A percentile compares a stretch with the other conserved stretches of the same genome.
Evolutionary conservation across 2,888 invertebrate species (phyloP).

Genomic region (Seira musarum): DNA sequence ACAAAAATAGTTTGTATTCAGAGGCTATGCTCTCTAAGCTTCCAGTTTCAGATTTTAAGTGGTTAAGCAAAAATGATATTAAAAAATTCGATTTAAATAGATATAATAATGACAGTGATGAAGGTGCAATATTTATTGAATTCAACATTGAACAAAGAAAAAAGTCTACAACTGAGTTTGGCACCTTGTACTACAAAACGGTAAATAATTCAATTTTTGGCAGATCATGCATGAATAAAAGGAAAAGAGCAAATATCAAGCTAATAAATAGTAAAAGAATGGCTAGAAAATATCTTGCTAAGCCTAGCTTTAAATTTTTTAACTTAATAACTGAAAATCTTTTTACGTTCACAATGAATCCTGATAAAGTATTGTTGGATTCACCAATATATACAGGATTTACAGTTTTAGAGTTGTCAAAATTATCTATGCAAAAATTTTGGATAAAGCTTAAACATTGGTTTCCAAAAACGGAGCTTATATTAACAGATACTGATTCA

Average conservation of each 20-base stretch:
- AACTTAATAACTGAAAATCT: slow-evolving; percentile 19
- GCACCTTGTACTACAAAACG: not conserved
- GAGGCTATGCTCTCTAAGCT: not conserved
- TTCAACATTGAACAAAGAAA: slow-evolving; percentile 21
- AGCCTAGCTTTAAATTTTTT: slow-evolving; percentile 37
- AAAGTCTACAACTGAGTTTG: slow-evolving; percentile 27
- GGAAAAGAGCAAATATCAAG: not conserved
- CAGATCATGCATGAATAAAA: not conserved
- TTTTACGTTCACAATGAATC: slow-evolving; percentile 8
- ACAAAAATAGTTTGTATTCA: too few relatives aligned
- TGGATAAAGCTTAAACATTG: slow-evolving; percentile 39
- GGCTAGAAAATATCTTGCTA: not conserved
- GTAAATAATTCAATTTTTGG: not conserved
- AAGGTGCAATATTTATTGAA: slow-evolving; percentile 3
- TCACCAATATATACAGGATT: slow-evolving; percentile 37
- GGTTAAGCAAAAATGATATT: not conserved
- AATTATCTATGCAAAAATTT: slow-evolving; percentile 27
- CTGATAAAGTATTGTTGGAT: slow-evolving; percentile 17
- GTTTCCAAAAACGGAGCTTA: slow-evolving; percentile 9
- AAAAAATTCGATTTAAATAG: not conserved
- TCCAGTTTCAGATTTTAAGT: slow-evolving; percentile 29
- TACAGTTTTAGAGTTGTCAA: slow-evolving; percentile 29
- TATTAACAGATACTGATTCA: slow-evolving; percentile 37
- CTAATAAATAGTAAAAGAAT: not conserved
- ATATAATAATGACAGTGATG: not conserved